Conservation (phyloP, 2,888 invertebrate species). For the Nomada fucata region DNA sequence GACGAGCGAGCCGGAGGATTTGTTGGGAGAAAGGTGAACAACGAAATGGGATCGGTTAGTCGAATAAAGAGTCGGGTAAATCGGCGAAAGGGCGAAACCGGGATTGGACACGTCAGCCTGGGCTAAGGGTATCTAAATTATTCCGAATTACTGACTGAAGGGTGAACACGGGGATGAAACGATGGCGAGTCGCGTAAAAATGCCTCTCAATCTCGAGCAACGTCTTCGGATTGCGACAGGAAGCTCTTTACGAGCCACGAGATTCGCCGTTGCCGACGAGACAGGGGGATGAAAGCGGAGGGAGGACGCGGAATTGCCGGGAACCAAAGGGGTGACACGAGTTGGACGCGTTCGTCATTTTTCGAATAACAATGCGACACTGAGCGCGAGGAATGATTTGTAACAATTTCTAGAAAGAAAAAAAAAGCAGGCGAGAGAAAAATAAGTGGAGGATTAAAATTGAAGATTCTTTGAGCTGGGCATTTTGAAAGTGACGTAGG, state of each 20-base stretch:
- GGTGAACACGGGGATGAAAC: slow-evolving; percentile 9
- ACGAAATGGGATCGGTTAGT: not conserved
- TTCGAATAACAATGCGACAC: no score
- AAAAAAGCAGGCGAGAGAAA: no score
- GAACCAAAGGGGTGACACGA: not conserved
- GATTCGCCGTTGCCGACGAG: slow-evolving; percentile 39
- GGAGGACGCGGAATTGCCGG: not conserved
- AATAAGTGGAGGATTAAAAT: no score
- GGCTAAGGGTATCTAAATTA: slow-evolving; percentile 49
- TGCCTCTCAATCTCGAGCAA: slow-evolving; percentile 52
- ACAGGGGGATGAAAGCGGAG: not conserved
- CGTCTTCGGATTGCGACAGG: slow-evolving; percentile 51
- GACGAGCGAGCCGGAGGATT: no score
- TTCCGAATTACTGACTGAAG: slow-evolving; percentile 50
- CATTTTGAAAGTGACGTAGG: no score
- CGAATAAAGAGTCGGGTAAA: slow-evolving; percentile 22
- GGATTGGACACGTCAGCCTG: slow-evolving; percentile 17
- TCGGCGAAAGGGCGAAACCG: slow-evolving; percentile 1
- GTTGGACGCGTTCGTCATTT: no score
- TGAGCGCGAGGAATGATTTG: no score
- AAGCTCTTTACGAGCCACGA: slow-evolving; percentile 41
- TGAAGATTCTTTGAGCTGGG: no score
- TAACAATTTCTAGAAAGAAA: no score
- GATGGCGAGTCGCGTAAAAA: slow-evolving; percentile 48
- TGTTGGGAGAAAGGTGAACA: no score